These are phyloP conservation scores for Drosophila malerkotliana DNA, from an alignment of 1,140 invertebrate genomes.

Conservation along the genomic window DNA sequence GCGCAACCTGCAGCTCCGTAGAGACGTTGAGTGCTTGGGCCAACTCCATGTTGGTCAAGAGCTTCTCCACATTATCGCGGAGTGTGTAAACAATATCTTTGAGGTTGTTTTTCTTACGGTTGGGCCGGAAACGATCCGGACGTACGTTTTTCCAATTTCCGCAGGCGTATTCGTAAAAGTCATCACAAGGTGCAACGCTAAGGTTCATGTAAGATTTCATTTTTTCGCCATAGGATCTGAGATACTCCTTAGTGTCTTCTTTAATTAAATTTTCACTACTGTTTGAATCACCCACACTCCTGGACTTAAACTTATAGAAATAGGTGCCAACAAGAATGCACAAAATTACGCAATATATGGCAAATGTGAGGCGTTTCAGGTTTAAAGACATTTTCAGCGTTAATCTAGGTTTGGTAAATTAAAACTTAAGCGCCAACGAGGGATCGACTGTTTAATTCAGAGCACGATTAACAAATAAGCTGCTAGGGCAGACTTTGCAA, in stretches of 20 bases:
- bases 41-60: conserved; percentile 35
- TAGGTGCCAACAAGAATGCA: conserved; percentile 20
- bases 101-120: conserved; percentile 59
- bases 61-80: conserved; percentile 39
- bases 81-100: conserved; percentile 65
- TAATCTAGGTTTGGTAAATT: neutral
- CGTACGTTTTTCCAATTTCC: conserved; percentile 85
- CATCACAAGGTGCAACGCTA: conserved; percentile 88
- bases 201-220: conserved; percentile 86
- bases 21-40: conserved; percentile 51
- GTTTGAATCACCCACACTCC: conserved; percentile 3
- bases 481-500: no score
- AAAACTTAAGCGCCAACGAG: neutral
- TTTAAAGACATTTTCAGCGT: conserved; percentile 42
- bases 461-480: conserved; percentile 8
- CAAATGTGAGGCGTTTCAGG: neutral
- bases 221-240: conserved; percentile 82
- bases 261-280: conserved; percentile 31
- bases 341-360: neutral
- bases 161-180: conserved; percentile 89
- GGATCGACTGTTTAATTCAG: conserved; percentile 36
- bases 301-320: conserved; percentile 17
- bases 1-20: conserved; percentile 54
- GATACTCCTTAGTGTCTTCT: conserved; percentile 25
- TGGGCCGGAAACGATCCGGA: conserved; percentile 11